Conservation (phyloP, 2,113 vertebrate genomes). For the Cebus imitator region DNA sequence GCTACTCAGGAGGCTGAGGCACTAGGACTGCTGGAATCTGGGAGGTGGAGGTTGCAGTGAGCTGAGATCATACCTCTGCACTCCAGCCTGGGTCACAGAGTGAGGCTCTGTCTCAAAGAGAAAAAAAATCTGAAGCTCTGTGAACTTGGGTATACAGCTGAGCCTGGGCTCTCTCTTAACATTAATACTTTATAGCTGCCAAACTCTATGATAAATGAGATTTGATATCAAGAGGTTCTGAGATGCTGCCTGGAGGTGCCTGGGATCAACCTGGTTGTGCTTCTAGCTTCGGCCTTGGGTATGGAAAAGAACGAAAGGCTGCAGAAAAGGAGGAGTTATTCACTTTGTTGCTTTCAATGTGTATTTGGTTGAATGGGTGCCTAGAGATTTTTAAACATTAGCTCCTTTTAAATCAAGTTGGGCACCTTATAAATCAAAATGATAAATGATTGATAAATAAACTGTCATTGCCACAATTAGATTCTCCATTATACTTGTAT, state of each 20-base stretch:
- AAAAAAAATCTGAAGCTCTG: background rate
- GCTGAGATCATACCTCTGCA: too few species aligned
- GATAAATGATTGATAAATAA: slow-evolving; percentile 83
- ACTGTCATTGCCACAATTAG: slow-evolving; percentile 83
- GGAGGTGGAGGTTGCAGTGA: too few species aligned
- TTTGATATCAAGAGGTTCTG: background rate
- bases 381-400: slow-evolving; percentile 72
- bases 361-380: slow-evolving; percentile 35
- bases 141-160: background rate
- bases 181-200: background rate
- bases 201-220: background rate
- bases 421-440: slow-evolving; percentile 79
- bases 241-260: background rate
- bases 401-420: slow-evolving; percentile 75
- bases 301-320: background rate
- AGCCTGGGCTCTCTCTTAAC: background rate
- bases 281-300: background rate
- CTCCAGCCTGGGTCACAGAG: too few species aligned
- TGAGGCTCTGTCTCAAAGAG: too few species aligned
- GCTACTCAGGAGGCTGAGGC: too few species aligned
- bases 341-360: slow-evolving; percentile 28
- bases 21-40: accelerated
- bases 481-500: slow-evolving; percentile 82
- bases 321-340: background rate
- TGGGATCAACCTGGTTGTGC: background rate